A percentile compares a stretch with the other conserved stretches of the same genome.
These are phyloP conservation scores for Thinocorus orbignyianus DNA, from an alignment of 2,113 vertebrate species.

Conservation along the genomic window DNA sequence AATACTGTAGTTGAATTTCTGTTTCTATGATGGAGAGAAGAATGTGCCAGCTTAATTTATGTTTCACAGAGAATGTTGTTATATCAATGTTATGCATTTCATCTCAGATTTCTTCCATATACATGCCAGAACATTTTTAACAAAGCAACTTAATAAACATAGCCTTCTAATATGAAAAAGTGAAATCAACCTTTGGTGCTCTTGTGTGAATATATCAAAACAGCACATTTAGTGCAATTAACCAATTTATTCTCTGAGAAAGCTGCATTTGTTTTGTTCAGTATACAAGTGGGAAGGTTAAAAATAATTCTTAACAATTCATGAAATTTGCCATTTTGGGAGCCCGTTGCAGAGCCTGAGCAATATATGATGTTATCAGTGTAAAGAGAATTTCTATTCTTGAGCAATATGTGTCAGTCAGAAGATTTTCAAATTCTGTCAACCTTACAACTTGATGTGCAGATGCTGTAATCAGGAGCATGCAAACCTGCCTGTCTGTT, in stretches of 20 bases:
- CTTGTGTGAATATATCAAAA: not conserved
- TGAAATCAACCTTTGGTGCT: not conserved
- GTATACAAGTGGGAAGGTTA: not conserved
- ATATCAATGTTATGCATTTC: not conserved
- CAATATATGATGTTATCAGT: not conserved
- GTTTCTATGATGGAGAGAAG: not conserved
- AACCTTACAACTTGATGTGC: not conserved
- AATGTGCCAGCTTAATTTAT: not conserved
- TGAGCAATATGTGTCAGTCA: not conserved
- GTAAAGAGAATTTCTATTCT: not conserved
- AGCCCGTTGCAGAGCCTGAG: not conserved
- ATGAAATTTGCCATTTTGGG: not conserved
- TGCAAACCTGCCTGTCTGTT: not conserved
- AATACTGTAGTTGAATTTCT: not conserved
- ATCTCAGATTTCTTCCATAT: not conserved
- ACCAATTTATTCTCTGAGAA: not conserved
- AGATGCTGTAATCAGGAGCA: not conserved
- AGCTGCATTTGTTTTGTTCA: not conserved
- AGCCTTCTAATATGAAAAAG: not conserved
- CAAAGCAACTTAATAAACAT: not conserved
- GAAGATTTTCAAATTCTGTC: not conserved
- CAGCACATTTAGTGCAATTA: not conserved
- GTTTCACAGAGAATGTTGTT: not conserved
- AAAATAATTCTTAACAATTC: not conserved
- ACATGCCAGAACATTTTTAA: slow-evolving; percentile 10